These are phyloP conservation scores for Trachythela sp. DNA, from an alignment of 64 coral and sea anemone species.

Conservation along the genomic window DNA sequence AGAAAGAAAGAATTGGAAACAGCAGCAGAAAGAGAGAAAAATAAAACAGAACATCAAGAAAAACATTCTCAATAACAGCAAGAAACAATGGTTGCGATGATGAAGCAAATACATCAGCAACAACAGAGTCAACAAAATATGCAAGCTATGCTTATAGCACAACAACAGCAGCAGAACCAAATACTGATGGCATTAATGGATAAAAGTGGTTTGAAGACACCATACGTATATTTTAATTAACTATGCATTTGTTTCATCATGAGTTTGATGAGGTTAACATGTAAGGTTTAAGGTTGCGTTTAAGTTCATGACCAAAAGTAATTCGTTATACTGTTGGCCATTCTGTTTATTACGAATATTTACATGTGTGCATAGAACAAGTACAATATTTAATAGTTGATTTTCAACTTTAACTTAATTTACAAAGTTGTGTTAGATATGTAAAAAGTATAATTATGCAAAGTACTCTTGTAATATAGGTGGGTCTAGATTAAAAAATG, in stretches of 20 bases:
- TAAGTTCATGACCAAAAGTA: not conserved
- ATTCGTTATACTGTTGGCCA: not conserved
- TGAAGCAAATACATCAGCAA: not conserved
- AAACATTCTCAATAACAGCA: not conserved
- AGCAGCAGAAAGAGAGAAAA: not conserved
- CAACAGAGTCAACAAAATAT: not conserved
- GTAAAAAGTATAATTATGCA: too few relatives aligned
- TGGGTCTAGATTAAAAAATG: not conserved
- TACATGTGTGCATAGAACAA: not conserved
- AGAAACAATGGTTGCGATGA: not conserved
- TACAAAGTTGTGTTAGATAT: too few relatives aligned
- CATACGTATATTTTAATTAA: not conserved
- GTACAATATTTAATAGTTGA: not conserved
- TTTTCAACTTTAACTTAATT: not conserved
- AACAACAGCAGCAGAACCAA: not conserved
- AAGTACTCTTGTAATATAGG: not conserved
- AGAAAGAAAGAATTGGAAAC: not conserved
- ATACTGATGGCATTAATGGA: slow-evolving; percentile 8
- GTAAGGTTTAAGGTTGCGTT: not conserved
- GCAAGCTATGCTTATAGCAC: not conserved
- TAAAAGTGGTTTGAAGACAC: not conserved
- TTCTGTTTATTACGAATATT: not conserved
- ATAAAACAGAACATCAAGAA: slow-evolving; percentile 2
- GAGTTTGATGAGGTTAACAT: not conserved
- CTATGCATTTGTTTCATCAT: not conserved